Percentiles rank a stretch among this genome's conserved stretches.
Conservation (phyloP, 1,140 invertebrate species). For the Drosophila parabipectinata region DNA sequence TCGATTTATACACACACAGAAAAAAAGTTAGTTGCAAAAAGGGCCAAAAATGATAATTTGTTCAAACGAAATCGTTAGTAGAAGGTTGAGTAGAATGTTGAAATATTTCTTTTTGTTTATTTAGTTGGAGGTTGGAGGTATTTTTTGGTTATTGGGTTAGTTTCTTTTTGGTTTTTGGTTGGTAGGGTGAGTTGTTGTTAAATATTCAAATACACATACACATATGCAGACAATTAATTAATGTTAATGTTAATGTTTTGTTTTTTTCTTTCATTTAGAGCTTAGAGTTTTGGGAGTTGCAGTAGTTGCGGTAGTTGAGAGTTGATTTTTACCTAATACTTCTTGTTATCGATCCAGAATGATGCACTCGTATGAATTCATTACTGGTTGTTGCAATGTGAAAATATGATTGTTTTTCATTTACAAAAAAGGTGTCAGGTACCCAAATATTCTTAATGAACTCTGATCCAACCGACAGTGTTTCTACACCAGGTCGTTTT, state of each 20-base stretch:
- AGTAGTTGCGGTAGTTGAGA: slow-evolving; percentile 35
- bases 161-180: slow-evolving; percentile 36
- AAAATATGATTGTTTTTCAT: slow-evolving; percentile 99
- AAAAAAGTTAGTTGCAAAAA: slow-evolving; percentile 79
- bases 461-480: slow-evolving; percentile 95
- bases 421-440: slow-evolving; percentile 99
- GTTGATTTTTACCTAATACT: slow-evolving; percentile 94
- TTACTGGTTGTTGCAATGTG: slow-evolving; percentile 98
- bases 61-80: slow-evolving; percentile 38
- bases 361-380: slow-evolving; percentile 97
- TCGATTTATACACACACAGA: slow-evolving; percentile 79
- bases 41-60: slow-evolving; percentile 56
- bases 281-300: slow-evolving; percentile 54
- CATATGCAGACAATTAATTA: slow-evolving; percentile 73
- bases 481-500: slow-evolving; percentile 93
- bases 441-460: slow-evolving; percentile 99
- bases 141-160: slow-evolving; percentile 11
- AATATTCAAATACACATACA: slow-evolving; percentile 69
- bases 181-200: slow-evolving; percentile 43
- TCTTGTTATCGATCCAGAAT: slow-evolving; percentile 96
- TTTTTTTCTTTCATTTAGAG: slow-evolving; percentile 35
- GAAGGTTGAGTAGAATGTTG: slow-evolving; percentile 29
- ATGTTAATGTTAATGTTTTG: slow-evolving; percentile 48
- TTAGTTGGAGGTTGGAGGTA: slow-evolving; percentile 33
- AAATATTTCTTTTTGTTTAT: slow-evolving; percentile 36